Percentiles rank a stretch among this genome's conserved stretches.
phyloP scores from a whole-genome alignment of 1,140 invertebrate genomes.

The Zaprionus nigranus region DNA sequence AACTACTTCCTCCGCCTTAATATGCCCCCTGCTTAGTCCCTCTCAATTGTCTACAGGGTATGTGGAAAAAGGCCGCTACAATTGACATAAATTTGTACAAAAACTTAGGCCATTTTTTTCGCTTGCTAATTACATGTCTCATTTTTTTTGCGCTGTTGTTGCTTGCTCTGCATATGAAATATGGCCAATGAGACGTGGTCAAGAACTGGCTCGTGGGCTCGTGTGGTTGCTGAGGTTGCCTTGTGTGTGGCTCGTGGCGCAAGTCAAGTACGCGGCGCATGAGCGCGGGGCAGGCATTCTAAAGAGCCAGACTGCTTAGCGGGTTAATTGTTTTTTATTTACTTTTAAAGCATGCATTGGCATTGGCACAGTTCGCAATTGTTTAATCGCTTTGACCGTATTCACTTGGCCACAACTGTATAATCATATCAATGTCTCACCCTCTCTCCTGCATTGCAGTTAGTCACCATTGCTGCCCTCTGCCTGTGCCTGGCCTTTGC shows the following conservation, averaged over 20 bases:
- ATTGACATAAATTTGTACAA: slow-evolving; percentile 47
- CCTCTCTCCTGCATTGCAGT: slow-evolving; percentile 56
- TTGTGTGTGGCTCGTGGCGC: slow-evolving; percentile 39
- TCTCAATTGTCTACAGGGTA: not conserved
- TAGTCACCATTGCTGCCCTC: slow-evolving; percentile 74
- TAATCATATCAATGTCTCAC: slow-evolving; percentile 31
- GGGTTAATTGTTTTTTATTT: slow-evolving; percentile 65
- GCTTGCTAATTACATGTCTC: slow-evolving; percentile 42
- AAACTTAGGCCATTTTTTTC: slow-evolving; percentile 2
- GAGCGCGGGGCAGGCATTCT: slow-evolving; percentile 24
- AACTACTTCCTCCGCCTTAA: not conserved
- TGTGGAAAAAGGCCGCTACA: slow-evolving; percentile 13
- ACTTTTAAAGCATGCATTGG: slow-evolving; percentile 59
- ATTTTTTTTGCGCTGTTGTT: not conserved
- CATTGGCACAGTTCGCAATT: slow-evolving; percentile 75
- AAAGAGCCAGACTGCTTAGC: slow-evolving; percentile 17
- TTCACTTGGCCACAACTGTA: slow-evolving; percentile 18
- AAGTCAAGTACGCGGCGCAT: slow-evolving; percentile 34
- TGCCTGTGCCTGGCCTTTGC: slow-evolving; percentile 75
- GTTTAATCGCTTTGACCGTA: slow-evolving; percentile 72
- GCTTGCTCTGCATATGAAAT: slow-evolving; percentile 42
- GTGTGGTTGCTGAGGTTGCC: not conserved
- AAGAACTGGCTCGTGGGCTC: slow-evolving; percentile 45
- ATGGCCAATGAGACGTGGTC: slow-evolving; percentile 24
- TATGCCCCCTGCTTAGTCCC: not conserved